Percentiles rank a stretch among this genome's conserved stretches.
Conservation (phyloP, 2,888 invertebrate genomes). For the Drosophila anceps region DNA sequence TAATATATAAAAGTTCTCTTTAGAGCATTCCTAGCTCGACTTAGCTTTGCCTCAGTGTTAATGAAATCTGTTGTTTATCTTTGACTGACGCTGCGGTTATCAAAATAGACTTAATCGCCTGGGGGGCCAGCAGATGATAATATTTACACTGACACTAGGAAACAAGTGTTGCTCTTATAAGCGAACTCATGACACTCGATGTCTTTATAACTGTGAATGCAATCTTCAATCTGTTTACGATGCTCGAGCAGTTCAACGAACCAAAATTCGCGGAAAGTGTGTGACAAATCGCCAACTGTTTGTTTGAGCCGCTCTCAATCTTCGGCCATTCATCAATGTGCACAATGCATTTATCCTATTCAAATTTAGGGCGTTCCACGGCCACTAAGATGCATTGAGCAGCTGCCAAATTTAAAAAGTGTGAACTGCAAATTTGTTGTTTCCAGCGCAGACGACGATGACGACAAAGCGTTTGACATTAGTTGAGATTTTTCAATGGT, state of each 20-base stretch:
- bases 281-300: constrained; percentile 28
- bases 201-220: not conserved
- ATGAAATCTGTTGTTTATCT: constrained; percentile 41
- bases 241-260: not conserved
- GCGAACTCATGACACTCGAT: not conserved
- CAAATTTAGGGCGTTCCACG: constrained; percentile 18
- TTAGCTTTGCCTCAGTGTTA: not conserved
- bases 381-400: constrained; percentile 45
- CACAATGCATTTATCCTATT: constrained; percentile 50
- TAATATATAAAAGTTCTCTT: not conserved
- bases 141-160: constrained; percentile 34
- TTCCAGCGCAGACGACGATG: constrained; percentile 20
- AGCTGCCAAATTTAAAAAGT: constrained; percentile 67
- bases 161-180: constrained; percentile 22
- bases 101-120: constrained; percentile 19
- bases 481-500: constrained; percentile 74
- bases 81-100: constrained; percentile 16
- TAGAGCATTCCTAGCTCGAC: constrained; percentile 16
- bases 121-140: constrained; percentile 20
- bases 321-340: constrained; percentile 43
- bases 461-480: constrained; percentile 75
- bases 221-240: constrained; percentile 5
- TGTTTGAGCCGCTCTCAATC: constrained; percentile 18
- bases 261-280: not conserved
- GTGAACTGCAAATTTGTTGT: constrained; percentile 30